Evolutionary conservation across 2,797 vertebrate species (phyloP).

Genomic region (Myripristis murdjan): DNA sequence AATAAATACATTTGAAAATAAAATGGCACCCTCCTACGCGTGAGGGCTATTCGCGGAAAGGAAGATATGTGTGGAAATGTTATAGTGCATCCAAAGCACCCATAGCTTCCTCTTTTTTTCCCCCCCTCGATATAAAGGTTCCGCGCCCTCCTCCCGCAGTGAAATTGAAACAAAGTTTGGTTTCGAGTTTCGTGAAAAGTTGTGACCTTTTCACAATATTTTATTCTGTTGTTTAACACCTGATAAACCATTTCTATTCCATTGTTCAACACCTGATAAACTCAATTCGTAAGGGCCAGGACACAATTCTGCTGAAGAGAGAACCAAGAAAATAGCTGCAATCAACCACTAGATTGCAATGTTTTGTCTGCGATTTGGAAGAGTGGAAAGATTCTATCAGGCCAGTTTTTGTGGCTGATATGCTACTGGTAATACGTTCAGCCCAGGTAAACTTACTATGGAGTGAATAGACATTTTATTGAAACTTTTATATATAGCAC

Average conservation of each 20-base stretch:
- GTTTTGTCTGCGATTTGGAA: constrained; percentile 79
- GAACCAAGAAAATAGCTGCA: constrained; percentile 76
- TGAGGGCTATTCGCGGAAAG: constrained; percentile 47
- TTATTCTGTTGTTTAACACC: constrained; percentile 70
- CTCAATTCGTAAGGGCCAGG: constrained; percentile 71
- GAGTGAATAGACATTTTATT: constrained; percentile 69
- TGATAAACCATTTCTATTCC: constrained; percentile 62
- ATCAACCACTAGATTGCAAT: constrained; percentile 77
- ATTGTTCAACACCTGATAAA: constrained; percentile 76
- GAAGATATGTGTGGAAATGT: constrained; percentile 42
- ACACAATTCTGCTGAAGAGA: constrained; percentile 78
- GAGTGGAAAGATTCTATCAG: constrained; percentile 79
- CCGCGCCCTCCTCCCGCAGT: constrained; percentile 42
- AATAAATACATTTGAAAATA: constrained; percentile 82
- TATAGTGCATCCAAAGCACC: constrained; percentile 52
- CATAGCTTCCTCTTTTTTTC: constrained; percentile 15
- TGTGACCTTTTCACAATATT: constrained; percentile 61
- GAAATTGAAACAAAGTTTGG: constrained; percentile 75
- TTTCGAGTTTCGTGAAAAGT: constrained; percentile 60
- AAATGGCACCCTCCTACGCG: constrained; percentile 72
- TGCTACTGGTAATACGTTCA: constrained; percentile 74
- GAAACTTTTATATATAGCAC: constrained; percentile 62
- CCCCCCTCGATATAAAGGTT: constrained; percentile 57
- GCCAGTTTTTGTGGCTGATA: constrained; percentile 66
- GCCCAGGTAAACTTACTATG: constrained; percentile 71